Evolutionary conservation across 2,888 invertebrate species (phyloP).

Genomic region (Caenorhabditis sinica): DNA sequence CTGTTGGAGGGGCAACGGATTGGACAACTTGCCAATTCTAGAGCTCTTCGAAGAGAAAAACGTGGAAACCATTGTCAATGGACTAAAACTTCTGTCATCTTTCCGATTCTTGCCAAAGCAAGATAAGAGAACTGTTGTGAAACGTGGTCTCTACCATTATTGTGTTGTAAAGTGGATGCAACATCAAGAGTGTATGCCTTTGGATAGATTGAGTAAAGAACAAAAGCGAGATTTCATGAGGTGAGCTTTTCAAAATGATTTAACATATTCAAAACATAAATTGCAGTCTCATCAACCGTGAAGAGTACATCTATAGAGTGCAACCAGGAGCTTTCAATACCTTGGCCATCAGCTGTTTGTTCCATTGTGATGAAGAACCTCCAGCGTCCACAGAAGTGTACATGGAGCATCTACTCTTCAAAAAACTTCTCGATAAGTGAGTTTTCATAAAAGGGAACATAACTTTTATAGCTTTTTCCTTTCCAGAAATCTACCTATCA

Average conservation of each 20-base stretch:
- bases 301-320: conserved; percentile 42
- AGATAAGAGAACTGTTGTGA: conserved; percentile 35
- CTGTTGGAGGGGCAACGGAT: conserved; percentile 38
- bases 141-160: conserved; percentile 50
- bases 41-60: conserved; percentile 41
- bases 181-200: conserved; percentile 53
- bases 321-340: conserved; percentile 67
- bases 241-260: neutral
- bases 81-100: conserved; percentile 43
- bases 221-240: conserved; percentile 23
- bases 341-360: conserved; percentile 39
- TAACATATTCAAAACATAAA: neutral
- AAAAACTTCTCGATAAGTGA: conserved; percentile 52
- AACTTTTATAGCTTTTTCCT: no score
- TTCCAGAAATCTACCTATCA: conserved; percentile 54
- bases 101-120: conserved; percentile 38
- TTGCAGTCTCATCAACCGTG: conserved; percentile 36
- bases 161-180: conserved; percentile 66
- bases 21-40: conserved; percentile 43
- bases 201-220: conserved; percentile 19
- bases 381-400: conserved; percentile 41
- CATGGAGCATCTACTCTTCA: conserved; percentile 52
- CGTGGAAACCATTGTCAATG: conserved; percentile 29
- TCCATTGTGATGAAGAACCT: conserved; percentile 5
- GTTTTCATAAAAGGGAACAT: neutral